phyloP scores from a whole-genome alignment of 1,140 invertebrate species.

The Drosophila ercepeae region DNA sequence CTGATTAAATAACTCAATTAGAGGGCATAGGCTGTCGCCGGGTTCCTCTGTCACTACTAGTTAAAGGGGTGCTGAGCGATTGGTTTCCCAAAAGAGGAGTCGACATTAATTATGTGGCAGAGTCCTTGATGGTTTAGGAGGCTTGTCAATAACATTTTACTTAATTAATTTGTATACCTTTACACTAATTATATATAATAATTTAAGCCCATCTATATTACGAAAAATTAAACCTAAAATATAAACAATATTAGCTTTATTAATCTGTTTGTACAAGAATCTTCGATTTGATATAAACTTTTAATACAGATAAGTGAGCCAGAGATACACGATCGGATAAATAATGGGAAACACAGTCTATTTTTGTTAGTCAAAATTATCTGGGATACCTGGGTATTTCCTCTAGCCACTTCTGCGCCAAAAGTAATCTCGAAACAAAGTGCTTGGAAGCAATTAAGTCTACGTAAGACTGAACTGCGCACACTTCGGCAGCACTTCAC shows the following conservation, averaged over 20 bases:
- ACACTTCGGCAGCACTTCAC: conserved; percentile 21
- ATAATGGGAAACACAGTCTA: conserved; percentile 1
- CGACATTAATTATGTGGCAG: not conserved
- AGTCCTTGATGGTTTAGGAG: not conserved
- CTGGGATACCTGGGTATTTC: conserved; percentile 26
- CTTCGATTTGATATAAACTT: not conserved
- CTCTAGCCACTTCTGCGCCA: conserved; percentile 24
- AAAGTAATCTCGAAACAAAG: conserved; percentile 18
- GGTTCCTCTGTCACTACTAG: conserved; percentile 15
- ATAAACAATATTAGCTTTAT: not conserved
- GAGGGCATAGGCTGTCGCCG: not conserved
- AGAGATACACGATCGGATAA: conserved; percentile 13
- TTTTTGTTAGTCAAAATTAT: conserved; percentile 23
- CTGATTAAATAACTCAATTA: conserved; percentile 60
- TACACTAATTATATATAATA: no score
- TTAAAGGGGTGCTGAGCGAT: conserved; percentile 13
- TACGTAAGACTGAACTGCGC: conserved; percentile 23
- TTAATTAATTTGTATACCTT: not conserved
- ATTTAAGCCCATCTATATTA: no score
- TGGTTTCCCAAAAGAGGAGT: not conserved
- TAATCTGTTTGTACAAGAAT: not conserved
- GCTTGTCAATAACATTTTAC: not conserved
- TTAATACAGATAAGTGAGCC: not conserved
- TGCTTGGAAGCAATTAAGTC: conserved; percentile 40
- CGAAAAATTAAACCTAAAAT: no score